Base-by-base conservation (phyloP, 1,140 invertebrate genomes). In the Drosophila chauvacae region DNA sequence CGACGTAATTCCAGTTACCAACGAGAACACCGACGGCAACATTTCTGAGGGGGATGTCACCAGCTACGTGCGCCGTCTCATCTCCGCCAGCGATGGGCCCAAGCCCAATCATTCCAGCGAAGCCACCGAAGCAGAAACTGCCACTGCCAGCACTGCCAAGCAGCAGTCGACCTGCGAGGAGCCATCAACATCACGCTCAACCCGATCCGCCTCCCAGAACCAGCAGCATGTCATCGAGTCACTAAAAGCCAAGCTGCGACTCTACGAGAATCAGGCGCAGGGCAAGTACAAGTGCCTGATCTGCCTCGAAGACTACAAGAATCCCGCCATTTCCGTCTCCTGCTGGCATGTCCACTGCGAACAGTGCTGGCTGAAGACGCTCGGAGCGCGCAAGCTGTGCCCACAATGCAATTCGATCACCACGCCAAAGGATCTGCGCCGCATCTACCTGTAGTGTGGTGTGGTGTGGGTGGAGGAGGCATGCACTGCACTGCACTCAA, bases 261-360 rank as follows among this genome's bases (percentile, higher is more conserved):
- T 97, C 72, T 94, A 96, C 62, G 96, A 97, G 55, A 90, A 91
- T 66, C 91, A 86, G 66, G 68, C 76, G 26, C 92, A 78, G 42
- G 82, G 77, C 45, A 92, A 94, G 92, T 93, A 92, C 0, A 94
- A 97, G 92, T 98, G 97, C 94, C 94, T 98, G 14, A 98, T 98
- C 62, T 98, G 97, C 92, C 96, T 98, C 94, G 97, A 97, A 60
- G 94, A 95, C 18, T 98, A 97, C 90, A 95, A 95, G 48, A 97
- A 96, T 64, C 97, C 98, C n/a, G 96, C 98, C 14, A 97, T 97
- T n/a, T 98, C 97, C 1, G 96, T 98, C 47, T 97, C 96, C 85
- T 99, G 98, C 93, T 99, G 98, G 98, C 98, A 99, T 93, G 97
- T 98, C 1, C 97, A 98, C 92, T 99, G 97, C 91, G 97, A 98